These are phyloP conservation scores for Paguma larvata DNA, from an alignment of 2,797 vertebrate species.

Conservation along the genomic window DNA sequence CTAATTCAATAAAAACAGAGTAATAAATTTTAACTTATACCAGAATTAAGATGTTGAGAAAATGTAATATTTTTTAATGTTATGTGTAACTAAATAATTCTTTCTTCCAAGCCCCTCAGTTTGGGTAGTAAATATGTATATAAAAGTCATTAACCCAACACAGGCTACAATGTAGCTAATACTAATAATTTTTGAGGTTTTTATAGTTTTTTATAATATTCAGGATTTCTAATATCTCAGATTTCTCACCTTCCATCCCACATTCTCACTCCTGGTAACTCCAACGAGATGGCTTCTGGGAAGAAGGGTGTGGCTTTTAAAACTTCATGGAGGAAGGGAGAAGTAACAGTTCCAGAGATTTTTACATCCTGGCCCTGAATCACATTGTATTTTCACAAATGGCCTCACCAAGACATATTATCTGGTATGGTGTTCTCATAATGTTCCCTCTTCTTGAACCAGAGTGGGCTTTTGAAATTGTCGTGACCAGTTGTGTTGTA, in stretches of 20 bases:
- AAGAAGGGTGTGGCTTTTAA: background rate
- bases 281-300: background rate
- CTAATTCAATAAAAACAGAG: background rate
- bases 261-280: background rate
- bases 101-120: background rate
- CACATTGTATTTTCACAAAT: background rate
- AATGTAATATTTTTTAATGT: background rate
- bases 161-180: background rate
- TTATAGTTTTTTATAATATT: background rate
- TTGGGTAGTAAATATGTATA: background rate
- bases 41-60: background rate
- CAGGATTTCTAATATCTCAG: background rate
- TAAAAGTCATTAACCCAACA: background rate
- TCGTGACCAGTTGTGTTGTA: background rate
- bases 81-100: background rate
- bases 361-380: background rate
- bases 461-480: background rate
- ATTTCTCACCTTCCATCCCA: background rate
- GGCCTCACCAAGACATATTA: background rate
- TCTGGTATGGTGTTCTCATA: background rate
- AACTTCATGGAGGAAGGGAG: background rate
- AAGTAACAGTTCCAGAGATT: background rate
- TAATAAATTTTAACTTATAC: background rate
- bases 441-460: background rate
- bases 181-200: background rate